Evolutionary conservation across 2,888 invertebrate species (phyloP).

Genomic region (Microchrysa polita): DNA sequence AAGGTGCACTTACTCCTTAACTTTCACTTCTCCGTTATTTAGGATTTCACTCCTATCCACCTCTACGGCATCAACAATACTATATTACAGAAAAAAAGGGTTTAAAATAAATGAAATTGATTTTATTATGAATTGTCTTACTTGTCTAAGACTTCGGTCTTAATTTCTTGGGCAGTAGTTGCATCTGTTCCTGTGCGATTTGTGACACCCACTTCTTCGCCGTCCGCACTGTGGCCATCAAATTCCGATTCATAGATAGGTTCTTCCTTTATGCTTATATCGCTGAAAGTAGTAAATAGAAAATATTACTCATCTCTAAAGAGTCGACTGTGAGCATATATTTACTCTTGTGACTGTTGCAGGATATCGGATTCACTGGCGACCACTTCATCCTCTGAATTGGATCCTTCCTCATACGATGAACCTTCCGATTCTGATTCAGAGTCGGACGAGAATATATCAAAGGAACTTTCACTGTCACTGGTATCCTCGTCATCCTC

Average conservation of each 20-base stretch:
- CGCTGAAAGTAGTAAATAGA: constrained; percentile 8
- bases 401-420: background rate
- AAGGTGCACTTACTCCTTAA: constrained; percentile 23
- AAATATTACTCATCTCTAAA: background rate
- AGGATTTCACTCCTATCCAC: constrained; percentile 25
- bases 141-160: constrained; percentile 38
- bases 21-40: constrained; percentile 2
- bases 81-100: background rate
- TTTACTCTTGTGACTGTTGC: constrained; percentile 23
- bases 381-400: constrained; percentile 8
- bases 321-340: background rate
- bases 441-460: constrained; percentile 28
- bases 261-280: constrained; percentile 37
- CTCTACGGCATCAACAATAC: constrained; percentile 36
- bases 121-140: background rate
- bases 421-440: constrained; percentile 13
- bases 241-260: constrained; percentile 15
- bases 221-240: background rate
- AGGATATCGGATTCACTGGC: constrained; percentile 5
- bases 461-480: constrained; percentile 33
- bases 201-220: background rate
- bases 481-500: constrained; percentile 26
- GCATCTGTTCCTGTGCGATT: too few relatives aligned
- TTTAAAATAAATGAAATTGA: background rate
- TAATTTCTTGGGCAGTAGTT: background rate